Conservation (phyloP, 2,797 vertebrate genomes). For the Pteronotus mesoamericanus region DNA sequence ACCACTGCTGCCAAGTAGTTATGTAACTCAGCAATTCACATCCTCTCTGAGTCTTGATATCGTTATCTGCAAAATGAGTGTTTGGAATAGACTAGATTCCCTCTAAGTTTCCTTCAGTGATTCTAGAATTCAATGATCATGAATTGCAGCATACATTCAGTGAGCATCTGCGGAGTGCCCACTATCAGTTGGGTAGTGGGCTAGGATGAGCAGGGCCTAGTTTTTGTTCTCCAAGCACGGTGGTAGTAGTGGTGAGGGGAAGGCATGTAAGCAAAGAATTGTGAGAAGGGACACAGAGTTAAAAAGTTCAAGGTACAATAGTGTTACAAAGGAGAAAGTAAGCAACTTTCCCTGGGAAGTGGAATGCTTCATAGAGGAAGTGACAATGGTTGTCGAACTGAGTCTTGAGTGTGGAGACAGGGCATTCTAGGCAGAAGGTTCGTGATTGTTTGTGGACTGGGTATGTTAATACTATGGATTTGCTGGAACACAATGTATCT, state of each 20-base stretch:
- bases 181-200: not conserved
- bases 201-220: not conserved
- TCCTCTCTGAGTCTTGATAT: not conserved
- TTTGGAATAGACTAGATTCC: not conserved
- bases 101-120: not conserved
- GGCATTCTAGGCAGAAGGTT: not conserved
- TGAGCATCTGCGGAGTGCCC: not conserved
- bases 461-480: not conserved
- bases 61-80: constrained; percentile 9
- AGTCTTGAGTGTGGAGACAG: constrained; percentile 6
- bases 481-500: not conserved
- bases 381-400: not conserved
- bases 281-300: not conserved
- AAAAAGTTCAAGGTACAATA: constrained; percentile 1
- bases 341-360: not conserved
- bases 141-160: not conserved
- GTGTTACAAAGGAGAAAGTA: not conserved
- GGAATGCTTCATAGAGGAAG: constrained; percentile 23
- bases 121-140: not conserved
- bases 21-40: constrained; percentile 22
- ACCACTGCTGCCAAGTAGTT: not conserved
- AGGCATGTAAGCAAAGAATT: not conserved
- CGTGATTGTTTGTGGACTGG: not conserved
- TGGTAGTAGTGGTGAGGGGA: not conserved
- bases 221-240: not conserved